Evolutionary conservation across 1,140 invertebrate genomes (phyloP).

Genomic region (Drosophila obscura): DNA sequence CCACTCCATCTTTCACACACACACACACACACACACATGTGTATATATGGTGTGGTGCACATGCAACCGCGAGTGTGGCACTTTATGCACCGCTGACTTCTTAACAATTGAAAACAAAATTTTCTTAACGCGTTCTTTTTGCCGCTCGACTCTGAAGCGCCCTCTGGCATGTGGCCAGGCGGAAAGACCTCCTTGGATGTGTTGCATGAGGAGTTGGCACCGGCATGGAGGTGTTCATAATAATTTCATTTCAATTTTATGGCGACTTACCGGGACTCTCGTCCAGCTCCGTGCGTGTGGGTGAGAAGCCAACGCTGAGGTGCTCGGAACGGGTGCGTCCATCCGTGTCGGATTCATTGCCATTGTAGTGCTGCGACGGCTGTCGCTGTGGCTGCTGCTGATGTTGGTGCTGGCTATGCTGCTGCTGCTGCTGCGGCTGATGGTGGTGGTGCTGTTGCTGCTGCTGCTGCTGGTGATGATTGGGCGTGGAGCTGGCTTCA

Average conservation of each 20-base stretch:
- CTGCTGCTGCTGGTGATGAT: constrained; percentile 62
- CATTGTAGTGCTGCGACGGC: constrained; percentile 74
- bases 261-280: constrained; percentile 82
- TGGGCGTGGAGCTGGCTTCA: constrained; percentile 66
- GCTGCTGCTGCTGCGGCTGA: constrained; percentile 39
- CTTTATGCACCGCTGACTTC: constrained; percentile 67
- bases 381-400: constrained; percentile 48
- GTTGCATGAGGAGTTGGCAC: neutral
- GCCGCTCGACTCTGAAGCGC: constrained; percentile 42
- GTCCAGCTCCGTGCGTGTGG: constrained; percentile 80
- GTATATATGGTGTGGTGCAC: constrained; percentile 29
- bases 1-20: constrained; percentile 18
- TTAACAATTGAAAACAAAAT: constrained; percentile 72
- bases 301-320: constrained; percentile 80
- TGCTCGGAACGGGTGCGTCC: constrained; percentile 81
- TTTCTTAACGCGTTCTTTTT: constrained; percentile 52
- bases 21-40: neutral
- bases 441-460: constrained; percentile 53
- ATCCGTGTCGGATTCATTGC: constrained; percentile 83
- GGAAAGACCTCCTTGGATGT: constrained; percentile 13
- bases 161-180: constrained; percentile 20
- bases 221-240: constrained; percentile 35
- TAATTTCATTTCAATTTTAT: constrained; percentile 47
- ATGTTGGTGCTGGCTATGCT: constrained; percentile 43
- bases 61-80: constrained; percentile 72